A percentile compares a stretch with the other conserved stretches of the same genome.
These are phyloP conservation scores for Falco peregrinus DNA, from an alignment of 2,797 vertebrate genomes.

Conservation along the genomic window DNA sequence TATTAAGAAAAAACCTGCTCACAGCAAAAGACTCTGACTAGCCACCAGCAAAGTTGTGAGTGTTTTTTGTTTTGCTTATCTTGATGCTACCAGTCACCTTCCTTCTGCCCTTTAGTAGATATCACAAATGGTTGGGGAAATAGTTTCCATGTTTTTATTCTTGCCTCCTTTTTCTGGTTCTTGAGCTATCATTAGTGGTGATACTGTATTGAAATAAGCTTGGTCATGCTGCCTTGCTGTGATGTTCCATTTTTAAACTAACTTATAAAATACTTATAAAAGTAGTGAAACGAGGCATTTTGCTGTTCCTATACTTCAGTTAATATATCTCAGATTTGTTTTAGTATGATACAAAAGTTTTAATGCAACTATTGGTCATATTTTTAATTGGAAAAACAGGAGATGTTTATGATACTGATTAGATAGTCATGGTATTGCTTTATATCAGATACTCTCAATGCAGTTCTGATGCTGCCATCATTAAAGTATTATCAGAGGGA, in stretches of 20 bases:
- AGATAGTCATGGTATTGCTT: neutral
- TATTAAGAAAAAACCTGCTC: neutral
- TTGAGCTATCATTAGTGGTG: slow-evolving; percentile 64
- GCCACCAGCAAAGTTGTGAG: slow-evolving; percentile 15
- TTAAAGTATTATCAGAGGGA: neutral
- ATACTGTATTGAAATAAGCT: slow-evolving; percentile 74
- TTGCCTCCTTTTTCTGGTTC: slow-evolving; percentile 57
- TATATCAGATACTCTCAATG: neutral
- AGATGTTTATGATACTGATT: neutral
- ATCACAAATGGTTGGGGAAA: slow-evolving; percentile 77
- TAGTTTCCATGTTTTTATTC: slow-evolving; percentile 44
- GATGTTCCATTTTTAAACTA: neutral
- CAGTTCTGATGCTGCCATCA: neutral
- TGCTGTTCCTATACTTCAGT: neutral
- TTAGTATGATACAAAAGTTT: neutral
- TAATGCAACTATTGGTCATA: neutral
- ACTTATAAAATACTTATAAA: neutral
- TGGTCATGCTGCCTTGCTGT: slow-evolving; percentile 46
- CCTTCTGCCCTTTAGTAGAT: slow-evolving; percentile 76
- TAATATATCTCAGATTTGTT: neutral
- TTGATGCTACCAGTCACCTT: slow-evolving; percentile 82
- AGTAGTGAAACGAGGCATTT: neutral
- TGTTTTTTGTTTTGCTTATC: slow-evolving; percentile 63
- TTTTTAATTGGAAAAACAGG: neutral
- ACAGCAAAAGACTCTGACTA: slow-evolving; percentile 47